Evolutionary conservation across 2,113 vertebrate genomes (phyloP).

Genomic region (Gobius niger): DNA sequence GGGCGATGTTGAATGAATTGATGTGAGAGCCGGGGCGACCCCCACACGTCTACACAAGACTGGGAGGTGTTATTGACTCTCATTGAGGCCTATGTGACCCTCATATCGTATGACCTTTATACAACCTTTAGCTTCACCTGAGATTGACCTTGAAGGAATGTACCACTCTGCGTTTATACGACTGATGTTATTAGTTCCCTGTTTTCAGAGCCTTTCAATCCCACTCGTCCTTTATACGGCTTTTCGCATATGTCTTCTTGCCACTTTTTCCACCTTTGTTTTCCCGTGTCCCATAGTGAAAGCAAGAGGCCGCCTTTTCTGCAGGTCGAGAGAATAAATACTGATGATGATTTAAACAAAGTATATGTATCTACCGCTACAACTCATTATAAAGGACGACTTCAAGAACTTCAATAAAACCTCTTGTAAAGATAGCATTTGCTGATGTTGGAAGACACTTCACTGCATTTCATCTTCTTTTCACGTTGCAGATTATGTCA

Average conservation of each 20-base stretch:
- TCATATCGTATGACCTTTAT: slow-evolving; percentile 88
- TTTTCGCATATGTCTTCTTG: slow-evolving; percentile 26
- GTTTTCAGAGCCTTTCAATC: slow-evolving; percentile 45
- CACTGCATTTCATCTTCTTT: no score
- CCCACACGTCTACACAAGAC: slow-evolving; percentile 80
- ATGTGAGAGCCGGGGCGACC: slow-evolving; percentile 79
- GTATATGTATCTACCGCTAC: no score
- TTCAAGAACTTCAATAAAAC: no score
- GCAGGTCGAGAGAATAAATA: neutral
- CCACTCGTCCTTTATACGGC: slow-evolving; percentile 57
- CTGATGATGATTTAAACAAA: neutral
- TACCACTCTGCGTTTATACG: slow-evolving; percentile 69
- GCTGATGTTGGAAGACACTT: no score
- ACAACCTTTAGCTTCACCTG: slow-evolving; percentile 96
- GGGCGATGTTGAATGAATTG: slow-evolving; percentile 85
- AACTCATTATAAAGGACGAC: no score
- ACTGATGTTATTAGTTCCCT: slow-evolving; percentile 55
- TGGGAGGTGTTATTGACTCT: slow-evolving; percentile 94
- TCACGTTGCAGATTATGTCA: neutral
- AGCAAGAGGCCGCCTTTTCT: neutral
- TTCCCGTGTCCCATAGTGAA: neutral
- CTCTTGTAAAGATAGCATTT: no score
- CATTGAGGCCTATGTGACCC: slow-evolving; percentile 87
- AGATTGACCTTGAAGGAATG: slow-evolving; percentile 96
- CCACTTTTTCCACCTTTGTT: slow-evolving; percentile 7